Conservation (phyloP, 2,113 vertebrate genomes). For the Naja naja region DNA sequence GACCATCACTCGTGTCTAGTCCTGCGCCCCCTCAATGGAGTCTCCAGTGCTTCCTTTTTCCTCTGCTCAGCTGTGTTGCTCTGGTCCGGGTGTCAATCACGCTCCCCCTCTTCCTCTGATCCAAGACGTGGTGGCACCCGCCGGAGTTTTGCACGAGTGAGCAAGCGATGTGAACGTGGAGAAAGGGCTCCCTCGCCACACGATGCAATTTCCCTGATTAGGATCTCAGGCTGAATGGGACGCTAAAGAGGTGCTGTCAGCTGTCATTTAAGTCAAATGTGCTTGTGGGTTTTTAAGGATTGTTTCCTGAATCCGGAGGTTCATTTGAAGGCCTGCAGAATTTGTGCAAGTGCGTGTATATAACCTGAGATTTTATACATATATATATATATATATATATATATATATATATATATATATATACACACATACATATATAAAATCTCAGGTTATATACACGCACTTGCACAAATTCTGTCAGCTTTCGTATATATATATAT, state of each 20-base stretch:
- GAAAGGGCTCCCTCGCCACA: slow-evolving; percentile 31
- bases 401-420: too few relatives aligned
- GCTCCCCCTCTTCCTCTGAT: slow-evolving; percentile 35
- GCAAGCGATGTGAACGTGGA: slow-evolving; percentile 49
- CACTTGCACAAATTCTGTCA: too few relatives aligned
- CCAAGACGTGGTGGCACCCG: too few relatives aligned
- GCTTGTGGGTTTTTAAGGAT: slow-evolving; percentile 30
- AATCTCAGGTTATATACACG: too few relatives aligned
- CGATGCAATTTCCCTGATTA: slow-evolving; percentile 57
- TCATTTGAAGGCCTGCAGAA: slow-evolving; percentile 21
- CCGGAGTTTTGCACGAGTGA: background rate
- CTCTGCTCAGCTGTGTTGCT: background rate
- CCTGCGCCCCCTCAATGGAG: slow-evolving; percentile 35
- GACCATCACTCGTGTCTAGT: slow-evolving; percentile 19
- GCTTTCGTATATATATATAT: background rate
- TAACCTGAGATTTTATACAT: too few relatives aligned
- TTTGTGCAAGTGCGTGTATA: background rate
- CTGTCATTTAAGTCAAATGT: slow-evolving; percentile 49
- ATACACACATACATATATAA: too few relatives aligned
- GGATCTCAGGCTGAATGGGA: slow-evolving; percentile 28
- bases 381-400: background rate
- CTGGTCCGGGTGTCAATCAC: slow-evolving; percentile 49
- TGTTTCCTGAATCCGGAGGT: slow-evolving; percentile 50
- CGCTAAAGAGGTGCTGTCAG: slow-evolving; percentile 53
- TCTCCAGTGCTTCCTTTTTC: slow-evolving; percentile 45